Evolutionary conservation across 2,797 vertebrate genomes (phyloP), one percentile per base, ranked within the genome.

Genomic region (Furcifer pardalis): DNA sequence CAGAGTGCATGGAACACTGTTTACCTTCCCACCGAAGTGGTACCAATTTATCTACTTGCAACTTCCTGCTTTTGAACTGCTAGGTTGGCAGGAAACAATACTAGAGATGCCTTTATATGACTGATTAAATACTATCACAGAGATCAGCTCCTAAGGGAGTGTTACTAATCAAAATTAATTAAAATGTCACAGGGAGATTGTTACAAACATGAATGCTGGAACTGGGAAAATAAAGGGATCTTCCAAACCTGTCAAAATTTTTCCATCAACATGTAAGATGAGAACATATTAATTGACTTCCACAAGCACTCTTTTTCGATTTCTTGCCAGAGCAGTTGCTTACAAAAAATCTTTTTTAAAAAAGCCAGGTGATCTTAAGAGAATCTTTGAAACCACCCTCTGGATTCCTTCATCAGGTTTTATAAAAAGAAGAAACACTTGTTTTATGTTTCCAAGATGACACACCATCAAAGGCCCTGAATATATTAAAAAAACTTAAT

Each of bases 401-500:
- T 77, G 78, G 90, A 92, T 79, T 92, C 84, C 86, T 91, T 93
- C 90, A 92, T 92, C 91, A 90, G 91, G n/a, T 87, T 92, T 92
- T 92, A 4, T 84, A 86, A 85, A 86, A 94, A 83, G 88, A 85
- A 95, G 92, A 91, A 84, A 94, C 92, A 91, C 88, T 94, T 92
- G 90, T 91, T 93, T 77, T 92, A 92, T 91, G 85, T 91, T 95
- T 92, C 90, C 85, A 90, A 91, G 89, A 94, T 88, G 90, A 92
- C 83, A 80, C 66, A 80, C 92, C 93, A 91, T 94, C 93, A 95
- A 94, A 95, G 89, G 65, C 15, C 66, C 93, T 93, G 89, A 91
- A 90, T 94, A 90, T 94, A 94, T 93, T 93, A 92, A 93, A 92
- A 84, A n/a, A n/a, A n/a, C 86, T 94, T 94, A 93, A 94, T 94